Conservation (phyloP, 2,797 vertebrate genomes). For the Enteromius radiatus region DNA sequence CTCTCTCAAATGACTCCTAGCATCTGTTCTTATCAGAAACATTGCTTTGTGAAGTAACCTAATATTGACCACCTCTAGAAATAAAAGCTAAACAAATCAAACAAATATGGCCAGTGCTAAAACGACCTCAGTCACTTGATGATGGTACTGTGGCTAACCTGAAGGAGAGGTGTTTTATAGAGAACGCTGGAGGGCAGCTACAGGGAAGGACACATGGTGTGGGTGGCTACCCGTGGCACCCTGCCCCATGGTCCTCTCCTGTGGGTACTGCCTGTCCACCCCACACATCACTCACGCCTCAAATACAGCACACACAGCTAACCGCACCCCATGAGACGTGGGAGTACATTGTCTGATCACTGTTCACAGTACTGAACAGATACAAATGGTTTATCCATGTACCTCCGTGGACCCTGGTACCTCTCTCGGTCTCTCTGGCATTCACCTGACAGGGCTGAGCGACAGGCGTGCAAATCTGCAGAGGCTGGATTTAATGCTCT, state of each 20-base stretch:
- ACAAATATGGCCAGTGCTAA: conserved; percentile 51
- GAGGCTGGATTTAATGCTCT: conserved; percentile 85
- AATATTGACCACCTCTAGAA: background rate
- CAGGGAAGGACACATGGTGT: conserved; percentile 50
- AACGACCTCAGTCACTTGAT: conserved; percentile 58
- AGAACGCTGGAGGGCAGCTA: conserved; percentile 70
- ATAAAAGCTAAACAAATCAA: conserved; percentile 7
- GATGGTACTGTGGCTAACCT: conserved; percentile 79
- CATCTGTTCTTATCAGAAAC: background rate
- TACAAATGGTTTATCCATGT: conserved; percentile 92
- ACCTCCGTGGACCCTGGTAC: conserved; percentile 73
- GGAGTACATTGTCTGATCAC: conserved; percentile 48
- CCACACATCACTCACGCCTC: conserved; percentile 72
- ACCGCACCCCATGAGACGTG: conserved; percentile 54
- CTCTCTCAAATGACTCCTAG: background rate
- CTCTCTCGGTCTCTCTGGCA: conserved; percentile 74
- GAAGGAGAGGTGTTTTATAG: conserved; percentile 74
- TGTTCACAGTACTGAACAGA: conserved; percentile 67
- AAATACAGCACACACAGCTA: conserved; percentile 48
- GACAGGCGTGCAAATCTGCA: conserved; percentile 76
- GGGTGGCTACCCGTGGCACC: conserved; percentile 49
- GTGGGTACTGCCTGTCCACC: conserved; percentile 70
- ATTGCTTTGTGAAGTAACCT: background rate
- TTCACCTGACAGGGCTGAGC: conserved; percentile 79
- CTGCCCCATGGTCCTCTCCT: conserved; percentile 69